Percentiles rank a stretch among this genome's conserved stretches.
Conservation (phyloP, 2,888 invertebrate species). For the Eustalomyia histrio region DNA sequence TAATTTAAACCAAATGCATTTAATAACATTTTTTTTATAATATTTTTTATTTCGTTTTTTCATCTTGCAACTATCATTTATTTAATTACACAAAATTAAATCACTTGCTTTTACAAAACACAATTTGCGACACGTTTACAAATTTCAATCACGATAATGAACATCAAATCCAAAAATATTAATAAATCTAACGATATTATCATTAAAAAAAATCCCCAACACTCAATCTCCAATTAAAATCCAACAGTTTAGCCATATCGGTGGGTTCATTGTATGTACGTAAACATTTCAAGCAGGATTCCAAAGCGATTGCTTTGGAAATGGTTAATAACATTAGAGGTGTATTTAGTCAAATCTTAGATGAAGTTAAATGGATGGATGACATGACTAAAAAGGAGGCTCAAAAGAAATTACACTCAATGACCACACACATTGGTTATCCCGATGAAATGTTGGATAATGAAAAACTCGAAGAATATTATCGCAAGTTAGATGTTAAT, state of each 20-base stretch:
- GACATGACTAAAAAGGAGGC: conserved; percentile 87
- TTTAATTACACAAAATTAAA: conserved; percentile 25
- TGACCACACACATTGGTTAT: conserved; percentile 95
- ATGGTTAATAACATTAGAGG: conserved; percentile 92
- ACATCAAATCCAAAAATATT: not conserved
- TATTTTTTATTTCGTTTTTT: conserved; percentile 48
- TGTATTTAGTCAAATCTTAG: conserved; percentile 90
- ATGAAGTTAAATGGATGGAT: conserved; percentile 96
- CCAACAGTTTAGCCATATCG: conserved; percentile 84
- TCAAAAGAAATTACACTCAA: conserved; percentile 88
- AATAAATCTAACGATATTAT: conserved; percentile 4
- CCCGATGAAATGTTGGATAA: conserved; percentile 93
- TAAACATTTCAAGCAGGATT: conserved; percentile 91
- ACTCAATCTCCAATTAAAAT: not conserved
- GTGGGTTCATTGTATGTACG: conserved; percentile 92
- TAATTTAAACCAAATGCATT: not conserved
- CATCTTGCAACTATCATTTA: conserved; percentile 20
- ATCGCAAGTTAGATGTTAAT: conserved; percentile 86
- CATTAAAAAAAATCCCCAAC: not conserved
- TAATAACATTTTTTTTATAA: conserved; percentile 20
- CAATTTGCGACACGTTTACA: conserved; percentile 9
- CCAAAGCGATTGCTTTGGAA: conserved; percentile 90
- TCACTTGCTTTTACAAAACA: conserved; percentile 12
- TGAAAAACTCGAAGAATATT: conserved; percentile 88
- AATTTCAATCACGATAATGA: conserved; percentile 24